phyloP scores from a whole-genome alignment of 1,140 invertebrate genomes.

The Meloidogyne hapla region DNA sequence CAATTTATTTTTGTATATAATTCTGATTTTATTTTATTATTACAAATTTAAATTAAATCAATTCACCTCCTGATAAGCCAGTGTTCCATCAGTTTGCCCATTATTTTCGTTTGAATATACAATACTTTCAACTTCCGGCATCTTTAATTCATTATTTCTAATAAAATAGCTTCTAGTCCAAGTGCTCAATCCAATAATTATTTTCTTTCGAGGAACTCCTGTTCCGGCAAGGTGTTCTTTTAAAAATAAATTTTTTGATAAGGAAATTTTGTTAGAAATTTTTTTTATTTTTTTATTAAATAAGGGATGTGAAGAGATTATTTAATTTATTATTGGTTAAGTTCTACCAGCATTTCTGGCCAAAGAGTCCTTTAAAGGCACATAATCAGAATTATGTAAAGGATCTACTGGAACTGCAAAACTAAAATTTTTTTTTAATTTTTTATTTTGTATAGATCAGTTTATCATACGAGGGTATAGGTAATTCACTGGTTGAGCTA shows the following conservation, averaged over 20 bases:
- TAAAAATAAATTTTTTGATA: background rate
- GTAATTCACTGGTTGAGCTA: background rate
- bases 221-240: conserved; percentile 22
- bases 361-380: background rate
- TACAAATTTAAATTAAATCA: too few species aligned
- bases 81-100: conserved; percentile 17
- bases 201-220: conserved; percentile 19
- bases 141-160: background rate
- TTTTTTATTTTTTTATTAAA: too few species aligned
- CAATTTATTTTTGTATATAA: too few species aligned
- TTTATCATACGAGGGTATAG: too few species aligned
- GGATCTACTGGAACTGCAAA: conserved; percentile 21
- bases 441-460: too few species aligned
- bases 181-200: conserved; percentile 20
- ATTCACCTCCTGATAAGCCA: conserved; percentile 28
- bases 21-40: too few species aligned
- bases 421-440: background rate
- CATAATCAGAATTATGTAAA: background rate
- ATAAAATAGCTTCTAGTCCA: conserved; percentile 18
- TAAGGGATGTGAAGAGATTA: too few species aligned
- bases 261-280: too few species aligned
- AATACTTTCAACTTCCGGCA: background rate
- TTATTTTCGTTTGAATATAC: conserved; percentile 4
- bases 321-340: too few species aligned
- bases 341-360: conserved; percentile 16